Conservation (phyloP, 2,113 vertebrate genomes). For the Plectropomus leopardus region DNA sequence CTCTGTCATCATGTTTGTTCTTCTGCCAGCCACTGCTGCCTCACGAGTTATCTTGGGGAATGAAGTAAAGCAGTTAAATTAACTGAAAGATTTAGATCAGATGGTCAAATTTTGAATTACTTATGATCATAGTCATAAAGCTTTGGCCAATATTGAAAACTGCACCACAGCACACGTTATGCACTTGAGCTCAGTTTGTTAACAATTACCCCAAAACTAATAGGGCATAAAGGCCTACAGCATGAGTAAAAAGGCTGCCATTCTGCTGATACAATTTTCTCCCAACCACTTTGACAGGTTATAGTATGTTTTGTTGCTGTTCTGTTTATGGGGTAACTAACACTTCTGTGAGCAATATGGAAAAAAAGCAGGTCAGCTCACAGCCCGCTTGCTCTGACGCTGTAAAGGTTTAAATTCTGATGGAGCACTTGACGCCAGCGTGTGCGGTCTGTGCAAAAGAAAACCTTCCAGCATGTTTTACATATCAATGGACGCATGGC, state of each 20-base stretch:
- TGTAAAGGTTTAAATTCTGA: slow-evolving; percentile 53
- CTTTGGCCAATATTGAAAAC: no score
- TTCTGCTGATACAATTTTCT: background rate
- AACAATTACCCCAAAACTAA: background rate
- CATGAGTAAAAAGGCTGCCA: background rate
- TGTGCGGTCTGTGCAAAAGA: slow-evolving; percentile 51
- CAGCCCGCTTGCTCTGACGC: slow-evolving; percentile 37
- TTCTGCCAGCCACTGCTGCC: background rate
- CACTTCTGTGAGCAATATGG: background rate
- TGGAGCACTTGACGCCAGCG: slow-evolving; percentile 33
- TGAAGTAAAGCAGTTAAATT: background rate
- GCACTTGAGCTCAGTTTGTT: background rate
- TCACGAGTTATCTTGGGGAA: background rate
- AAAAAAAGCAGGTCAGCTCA: background rate
- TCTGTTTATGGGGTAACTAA: background rate
- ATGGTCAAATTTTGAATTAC: background rate
- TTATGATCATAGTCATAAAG: background rate
- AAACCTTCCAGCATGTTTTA: slow-evolving; percentile 71
- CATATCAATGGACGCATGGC: slow-evolving; percentile 79
- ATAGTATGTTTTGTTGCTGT: background rate
- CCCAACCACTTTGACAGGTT: background rate
- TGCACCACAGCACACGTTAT: background rate
- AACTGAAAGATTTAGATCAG: background rate
- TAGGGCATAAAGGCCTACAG: background rate
- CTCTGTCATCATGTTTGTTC: background rate